phyloP scores from a whole-genome alignment of 2,888 invertebrate genomes.

The Mimas tiliae region DNA sequence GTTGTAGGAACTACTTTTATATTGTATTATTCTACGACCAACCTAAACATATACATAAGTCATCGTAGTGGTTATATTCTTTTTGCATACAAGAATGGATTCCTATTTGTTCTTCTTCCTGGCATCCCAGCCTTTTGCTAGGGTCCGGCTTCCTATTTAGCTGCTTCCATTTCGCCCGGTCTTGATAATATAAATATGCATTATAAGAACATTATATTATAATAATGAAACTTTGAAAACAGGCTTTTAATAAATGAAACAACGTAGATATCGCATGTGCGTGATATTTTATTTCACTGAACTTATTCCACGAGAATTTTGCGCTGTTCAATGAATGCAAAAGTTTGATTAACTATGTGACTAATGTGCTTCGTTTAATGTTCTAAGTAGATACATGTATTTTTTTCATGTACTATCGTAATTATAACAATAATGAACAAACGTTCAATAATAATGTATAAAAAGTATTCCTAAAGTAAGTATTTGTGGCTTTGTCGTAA shows the following conservation, averaged over 20 bases:
- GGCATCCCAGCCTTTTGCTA: no score
- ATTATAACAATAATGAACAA: slow-evolving; percentile 67
- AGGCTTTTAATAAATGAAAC: slow-evolving; percentile 57
- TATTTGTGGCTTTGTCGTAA: slow-evolving; percentile 47
- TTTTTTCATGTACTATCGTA: slow-evolving; percentile 44
- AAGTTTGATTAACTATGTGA: slow-evolving; percentile 72
- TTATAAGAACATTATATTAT: no score
- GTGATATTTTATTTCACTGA: slow-evolving; percentile 81
- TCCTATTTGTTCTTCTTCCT: no score
- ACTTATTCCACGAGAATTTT: slow-evolving; percentile 73
- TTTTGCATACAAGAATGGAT: no score
- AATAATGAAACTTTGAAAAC: no score
- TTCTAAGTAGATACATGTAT: slow-evolving; percentile 57
- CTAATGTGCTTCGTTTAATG: slow-evolving; percentile 78
- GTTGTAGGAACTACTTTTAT: no score
- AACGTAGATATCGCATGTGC: slow-evolving; percentile 73
- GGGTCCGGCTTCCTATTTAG: no score
- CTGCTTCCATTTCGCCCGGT: no score
- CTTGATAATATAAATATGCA: no score
- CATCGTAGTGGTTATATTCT: no score
- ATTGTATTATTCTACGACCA: no score
- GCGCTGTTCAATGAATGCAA: slow-evolving; percentile 74
- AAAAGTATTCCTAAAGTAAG: slow-evolving; percentile 69
- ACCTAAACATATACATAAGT: no score
- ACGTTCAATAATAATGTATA: slow-evolving; percentile 68